Base-by-base conservation (phyloP, 2,888 invertebrate species). In the Terebella lapidaria region DNA sequence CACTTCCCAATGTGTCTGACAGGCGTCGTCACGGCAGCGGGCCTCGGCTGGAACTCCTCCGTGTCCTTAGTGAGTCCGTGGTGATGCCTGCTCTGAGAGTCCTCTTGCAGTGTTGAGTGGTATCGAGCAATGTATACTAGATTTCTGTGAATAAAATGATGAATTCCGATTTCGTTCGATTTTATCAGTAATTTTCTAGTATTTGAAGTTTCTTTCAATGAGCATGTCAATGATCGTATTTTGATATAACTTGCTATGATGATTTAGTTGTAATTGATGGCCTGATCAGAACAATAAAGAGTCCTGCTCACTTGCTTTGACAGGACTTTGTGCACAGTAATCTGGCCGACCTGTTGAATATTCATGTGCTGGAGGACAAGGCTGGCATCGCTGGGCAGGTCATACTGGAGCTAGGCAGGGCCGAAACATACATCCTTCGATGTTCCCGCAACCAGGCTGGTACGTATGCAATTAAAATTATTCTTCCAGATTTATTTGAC, bases 1-100 rank as follows among this genome's bases (percentile, higher is more conserved):
- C 84, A 85, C 5, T 82, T 83, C 61, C 81, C 84, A 1, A 85
- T 86, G 71, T 82, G 84, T 49, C 85, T 85, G 85, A 84, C 86
- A 5, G 85, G 85, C 2, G 84, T 85, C 67, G 70, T 86, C 18
- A 79, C 85, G 56, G 84, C 82, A 18, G 84, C 85, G 47, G 86
- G 86, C 5, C 77, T 86, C 53, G 73, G 84, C 1, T 86, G 86
- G 86, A 86, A 86, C 73, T 25, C 57, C 25, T 15, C 29, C 15
- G 24, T 53, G 4, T n/a, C 24, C 25, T 49, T 27, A 5, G 28
- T 57, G 26, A 15, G 27, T 53, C 10, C 10, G 5, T 53, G 26
- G 35, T 58, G 35, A 35, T 35, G 35, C 18, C n/a, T n/a, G n/a
- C n/a, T n/a, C n/a, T n/a, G n/a, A n/a, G n/a, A n/a, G n/a, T n/a